Conservation (phyloP, 2,888 invertebrate genomes). For the Didymodactylos carnosus region DNA sequence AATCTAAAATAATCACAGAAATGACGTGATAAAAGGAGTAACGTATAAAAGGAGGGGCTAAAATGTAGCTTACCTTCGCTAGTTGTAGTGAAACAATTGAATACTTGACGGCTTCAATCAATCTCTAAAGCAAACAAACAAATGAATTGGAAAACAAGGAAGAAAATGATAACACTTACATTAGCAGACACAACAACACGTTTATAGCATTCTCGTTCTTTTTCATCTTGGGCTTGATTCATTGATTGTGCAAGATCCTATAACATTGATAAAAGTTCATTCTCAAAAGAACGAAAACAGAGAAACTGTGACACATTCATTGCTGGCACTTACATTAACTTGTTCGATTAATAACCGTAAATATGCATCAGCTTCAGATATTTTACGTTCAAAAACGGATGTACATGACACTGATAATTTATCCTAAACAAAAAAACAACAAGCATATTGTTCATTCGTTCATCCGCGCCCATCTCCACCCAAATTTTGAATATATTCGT, state of each 20-base stretch:
- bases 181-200: neutral
- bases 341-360: conserved; percentile 83
- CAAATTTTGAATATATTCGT: too few species aligned
- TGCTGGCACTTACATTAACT: conserved; percentile 41
- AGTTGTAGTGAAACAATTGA: conserved; percentile 92
- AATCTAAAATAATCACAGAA: too few species aligned
- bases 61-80: conserved; percentile 77
- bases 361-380: conserved; percentile 84
- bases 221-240: neutral
- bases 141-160: too few species aligned
- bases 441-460: too few species aligned
- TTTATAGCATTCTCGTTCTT: neutral
- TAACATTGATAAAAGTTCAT: too few species aligned
- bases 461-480: too few species aligned
- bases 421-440: neutral
- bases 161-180: neutral
- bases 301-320: too few species aligned
- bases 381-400: conserved; percentile 47
- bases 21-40: too few species aligned
- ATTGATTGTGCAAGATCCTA: neutral
- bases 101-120: conserved; percentile 92
- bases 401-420: conserved; percentile 45
- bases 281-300: too few species aligned
- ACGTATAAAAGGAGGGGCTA: too few species aligned
- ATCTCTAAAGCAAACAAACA: conserved; percentile 42